Evolutionary conservation across 1,140 invertebrate species (phyloP).

Genomic region (Cydia strobilella): DNA sequence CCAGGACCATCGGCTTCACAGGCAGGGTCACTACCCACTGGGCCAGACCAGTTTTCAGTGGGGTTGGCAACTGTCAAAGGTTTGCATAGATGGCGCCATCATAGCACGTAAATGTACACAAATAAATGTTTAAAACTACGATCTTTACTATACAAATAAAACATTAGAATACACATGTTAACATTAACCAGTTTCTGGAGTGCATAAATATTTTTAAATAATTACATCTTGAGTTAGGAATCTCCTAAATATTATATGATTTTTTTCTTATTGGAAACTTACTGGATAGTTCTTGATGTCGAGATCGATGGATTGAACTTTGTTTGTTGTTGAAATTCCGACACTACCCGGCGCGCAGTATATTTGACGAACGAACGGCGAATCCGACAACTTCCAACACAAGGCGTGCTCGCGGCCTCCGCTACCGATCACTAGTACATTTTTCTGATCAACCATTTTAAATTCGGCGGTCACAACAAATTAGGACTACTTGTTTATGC

Average conservation of each 20-base stretch:
- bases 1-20: too few species aligned
- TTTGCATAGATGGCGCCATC: too few species aligned
- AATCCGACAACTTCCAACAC: constrained; percentile 94
- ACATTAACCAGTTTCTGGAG: neutral
- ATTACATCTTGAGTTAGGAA: too few species aligned
- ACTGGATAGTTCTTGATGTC: constrained; percentile 86
- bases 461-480: constrained; percentile 27
- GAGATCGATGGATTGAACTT: constrained; percentile 84
- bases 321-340: constrained; percentile 86
- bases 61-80: too few species aligned
- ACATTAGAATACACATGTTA: too few species aligned
- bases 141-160: too few species aligned
- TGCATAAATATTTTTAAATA: neutral
- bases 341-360: constrained; percentile 95
- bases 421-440: constrained; percentile 92
- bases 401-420: constrained; percentile 98
- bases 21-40: too few species aligned
- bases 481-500: constrained; percentile 39
- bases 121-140: too few species aligned
- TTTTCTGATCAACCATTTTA: constrained; percentile 64
- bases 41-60: too few species aligned
- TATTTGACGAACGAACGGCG: constrained; percentile 85
- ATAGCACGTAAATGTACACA: too few species aligned
- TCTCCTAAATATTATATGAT: too few species aligned
- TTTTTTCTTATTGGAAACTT: constrained; percentile 56